A percentile compares a stretch with the other conserved stretches of the same genome.
phyloP scores from a whole-genome alignment of 1,140 invertebrate species.

The Leptinotarsa undecemlineata region DNA sequence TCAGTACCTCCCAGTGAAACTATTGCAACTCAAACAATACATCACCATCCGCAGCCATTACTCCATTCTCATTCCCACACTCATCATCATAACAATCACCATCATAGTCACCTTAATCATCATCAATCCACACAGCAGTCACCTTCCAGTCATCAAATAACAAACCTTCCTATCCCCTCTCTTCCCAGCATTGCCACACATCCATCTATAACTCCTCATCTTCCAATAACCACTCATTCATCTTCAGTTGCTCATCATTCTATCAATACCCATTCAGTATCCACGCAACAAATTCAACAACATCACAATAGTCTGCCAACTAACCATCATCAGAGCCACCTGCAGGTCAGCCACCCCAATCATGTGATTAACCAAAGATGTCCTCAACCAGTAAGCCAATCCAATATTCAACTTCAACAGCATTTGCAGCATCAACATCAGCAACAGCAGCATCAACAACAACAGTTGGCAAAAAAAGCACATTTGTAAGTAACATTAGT shows the following conservation, averaged over 20 bases:
- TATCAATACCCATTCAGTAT: neutral
- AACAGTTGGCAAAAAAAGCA: slow-evolving; percentile 40
- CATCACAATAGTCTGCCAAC: slow-evolving; percentile 12
- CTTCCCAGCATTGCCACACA: neutral
- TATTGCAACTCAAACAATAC: slow-evolving; percentile 34
- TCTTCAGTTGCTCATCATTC: neutral
- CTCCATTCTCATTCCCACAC: slow-evolving; percentile 31
- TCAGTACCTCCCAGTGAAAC: slow-evolving; percentile 37
- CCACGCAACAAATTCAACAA: slow-evolving; percentile 1
- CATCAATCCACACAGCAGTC: neutral
- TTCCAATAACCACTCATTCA: neutral
- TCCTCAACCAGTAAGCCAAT: slow-evolving; percentile 17
- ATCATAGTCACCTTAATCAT: slow-evolving; percentile 4
- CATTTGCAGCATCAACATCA: slow-evolving; percentile 30
- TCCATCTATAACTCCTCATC: neutral
- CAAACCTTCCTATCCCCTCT: neutral
- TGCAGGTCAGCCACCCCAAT: slow-evolving; percentile 27
- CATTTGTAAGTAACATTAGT: slow-evolving; percentile 41
- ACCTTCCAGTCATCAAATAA: neutral
- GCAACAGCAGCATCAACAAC: slow-evolving; percentile 33
- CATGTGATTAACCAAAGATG: slow-evolving; percentile 32
- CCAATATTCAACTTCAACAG: slow-evolving; percentile 29
- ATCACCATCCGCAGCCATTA: slow-evolving; percentile 34
- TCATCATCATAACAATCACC: slow-evolving; percentile 9
- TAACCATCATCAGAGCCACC: neutral